Evolutionary conservation across 2,113 vertebrate genomes (phyloP), one percentile per base, ranked within the genome.

Genomic region (Carassius auratus): DNA sequence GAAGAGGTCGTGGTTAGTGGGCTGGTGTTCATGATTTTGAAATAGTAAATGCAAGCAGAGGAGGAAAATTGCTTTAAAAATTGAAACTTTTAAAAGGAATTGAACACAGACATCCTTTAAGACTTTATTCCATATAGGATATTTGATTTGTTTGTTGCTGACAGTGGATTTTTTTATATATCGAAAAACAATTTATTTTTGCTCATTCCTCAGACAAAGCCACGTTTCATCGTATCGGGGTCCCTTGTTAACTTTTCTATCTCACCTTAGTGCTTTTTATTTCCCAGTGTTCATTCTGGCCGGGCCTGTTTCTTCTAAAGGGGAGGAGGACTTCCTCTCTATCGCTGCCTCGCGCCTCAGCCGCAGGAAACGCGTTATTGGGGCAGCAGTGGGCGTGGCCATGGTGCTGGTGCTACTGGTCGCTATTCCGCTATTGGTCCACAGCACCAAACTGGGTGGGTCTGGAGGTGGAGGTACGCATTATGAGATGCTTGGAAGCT

Each of bases 341-440:
- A 96, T 97, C 94, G 96, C 97, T 73, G 96, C 96, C 71, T 97
- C 97, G 73, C 95, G 96, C 91, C 95, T 98, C 91, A 97, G 95
- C 94, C 96, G 95, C 91, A 94, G 96, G 94, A 97, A 97, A 93
- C 94, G 97, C 64, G 97, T 97, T 89, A 96, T 97, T 4, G 97
- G 96, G 13, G 97, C 95, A 33, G 97, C 96, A 87, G 94, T 98
- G 84, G 97, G 97, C 84, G 97, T 98, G 93, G 97, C 96, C 91
- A 98, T 98, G 97, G 97, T 99, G 83, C 93, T 99, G 36, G 93
- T 99, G 86, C 93, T 99, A 84, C 92, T 99, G 89, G 95, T 98
- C 87, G 96, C 97, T 90, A 98, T 99, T 90, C 97, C 97, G n/a
- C 92, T 99, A 88, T 94, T 99, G 92, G 97, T 99, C 88, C 97